Evolutionary conservation across 2,797 vertebrate genomes (phyloP).

Genomic region (Erpetoichthys calabaricus): DNA sequence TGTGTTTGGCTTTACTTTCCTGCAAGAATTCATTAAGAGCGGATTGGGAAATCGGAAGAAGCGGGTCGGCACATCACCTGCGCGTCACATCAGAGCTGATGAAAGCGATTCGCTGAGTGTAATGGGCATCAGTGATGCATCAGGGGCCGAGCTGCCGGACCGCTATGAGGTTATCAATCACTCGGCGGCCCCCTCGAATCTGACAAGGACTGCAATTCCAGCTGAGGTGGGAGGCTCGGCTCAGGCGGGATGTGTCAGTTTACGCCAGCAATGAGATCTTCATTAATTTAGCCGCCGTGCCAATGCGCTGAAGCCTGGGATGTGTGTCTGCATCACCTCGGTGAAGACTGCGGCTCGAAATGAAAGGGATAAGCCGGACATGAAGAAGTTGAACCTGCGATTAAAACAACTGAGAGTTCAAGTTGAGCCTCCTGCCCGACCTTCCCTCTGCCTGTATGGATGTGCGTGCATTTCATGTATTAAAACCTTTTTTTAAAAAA

Average conservation of each 20-base stretch:
- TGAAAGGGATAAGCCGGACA: too few species aligned
- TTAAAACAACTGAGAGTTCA: too few species aligned
- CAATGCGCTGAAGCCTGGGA: background rate
- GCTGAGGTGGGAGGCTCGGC: conserved; percentile 15
- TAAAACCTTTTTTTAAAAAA: too few species aligned
- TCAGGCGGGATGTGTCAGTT: conserved; percentile 18
- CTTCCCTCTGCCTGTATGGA: too few species aligned
- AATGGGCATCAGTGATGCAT: conserved; percentile 22
- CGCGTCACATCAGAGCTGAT: conserved; percentile 19
- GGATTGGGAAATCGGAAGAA: too few species aligned
- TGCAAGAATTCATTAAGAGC: too few species aligned
- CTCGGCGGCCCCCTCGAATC: conserved; percentile 14
- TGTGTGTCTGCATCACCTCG: background rate
- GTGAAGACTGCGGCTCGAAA: too few species aligned
- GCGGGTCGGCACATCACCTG: background rate
- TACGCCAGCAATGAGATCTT: conserved; percentile 19
- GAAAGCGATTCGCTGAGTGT: conserved; percentile 19
- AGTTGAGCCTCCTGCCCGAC: too few species aligned
- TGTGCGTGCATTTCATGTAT: too few species aligned
- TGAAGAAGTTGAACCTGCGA: too few species aligned
- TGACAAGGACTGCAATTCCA: conserved; percentile 16
- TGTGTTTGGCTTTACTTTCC: too few species aligned
- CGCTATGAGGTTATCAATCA: conserved; percentile 20
- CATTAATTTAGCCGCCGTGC: conserved; percentile 18
- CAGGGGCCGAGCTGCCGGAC: conserved; percentile 18